Conservation (phyloP, 2,113 vertebrate species). For the Nycticebus coucang region DNA sequence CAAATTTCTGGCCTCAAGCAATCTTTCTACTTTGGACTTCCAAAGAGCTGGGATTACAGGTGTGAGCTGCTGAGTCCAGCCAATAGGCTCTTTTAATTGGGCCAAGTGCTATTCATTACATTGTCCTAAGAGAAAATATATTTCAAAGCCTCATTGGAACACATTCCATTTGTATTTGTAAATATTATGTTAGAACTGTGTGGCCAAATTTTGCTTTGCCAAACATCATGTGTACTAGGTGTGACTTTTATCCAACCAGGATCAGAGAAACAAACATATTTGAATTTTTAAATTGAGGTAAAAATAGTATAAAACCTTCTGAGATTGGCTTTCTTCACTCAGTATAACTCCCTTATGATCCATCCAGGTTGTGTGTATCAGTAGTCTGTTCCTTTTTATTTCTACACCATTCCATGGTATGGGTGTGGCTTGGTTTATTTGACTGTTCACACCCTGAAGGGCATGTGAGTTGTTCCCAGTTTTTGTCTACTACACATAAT, state of each 20-base stretch:
- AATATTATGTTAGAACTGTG: not conserved
- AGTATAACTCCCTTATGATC: not conserved
- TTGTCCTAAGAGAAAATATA: not conserved
- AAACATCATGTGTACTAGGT: not conserved
- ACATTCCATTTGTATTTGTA: not conserved
- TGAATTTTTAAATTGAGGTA: not conserved
- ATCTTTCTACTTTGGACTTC: too few species aligned
- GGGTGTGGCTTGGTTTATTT: not conserved
- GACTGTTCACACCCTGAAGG: not conserved
- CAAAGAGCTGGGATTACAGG: too few species aligned
- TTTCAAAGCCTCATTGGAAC: not conserved
- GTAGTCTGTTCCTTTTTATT: not conserved
- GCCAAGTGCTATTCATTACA: not conserved
- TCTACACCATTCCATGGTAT: not conserved
- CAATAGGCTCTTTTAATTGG: not conserved
- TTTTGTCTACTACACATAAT: not conserved
- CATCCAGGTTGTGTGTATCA: not conserved
- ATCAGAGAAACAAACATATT: not conserved
- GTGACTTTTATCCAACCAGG: not conserved
- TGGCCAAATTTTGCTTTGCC: not conserved
- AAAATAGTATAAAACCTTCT: not conserved
- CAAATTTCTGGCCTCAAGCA: too few species aligned
- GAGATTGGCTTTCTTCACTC: not conserved
- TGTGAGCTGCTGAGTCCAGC: too few species aligned
- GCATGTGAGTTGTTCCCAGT: not conserved